Conservation (phyloP, 2,888 invertebrate genomes). For the Xanthia togata region DNA sequence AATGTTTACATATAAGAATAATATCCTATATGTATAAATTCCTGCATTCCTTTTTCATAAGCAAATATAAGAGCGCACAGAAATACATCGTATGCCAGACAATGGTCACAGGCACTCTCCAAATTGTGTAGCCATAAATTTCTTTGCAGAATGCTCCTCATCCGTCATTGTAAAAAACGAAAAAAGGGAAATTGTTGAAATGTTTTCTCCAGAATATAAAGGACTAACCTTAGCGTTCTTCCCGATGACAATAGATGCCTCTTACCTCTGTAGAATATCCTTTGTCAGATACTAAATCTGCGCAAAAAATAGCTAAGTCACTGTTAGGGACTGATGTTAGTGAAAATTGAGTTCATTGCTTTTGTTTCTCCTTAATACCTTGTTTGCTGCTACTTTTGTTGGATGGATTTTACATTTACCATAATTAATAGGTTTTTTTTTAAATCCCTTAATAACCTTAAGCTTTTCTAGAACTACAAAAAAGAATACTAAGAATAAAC, state of each 20-base stretch:
- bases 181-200: conserved; percentile 68
- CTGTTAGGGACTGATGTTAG: conserved; percentile 17
- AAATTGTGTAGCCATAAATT: conserved; percentile 70
- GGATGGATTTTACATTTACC: not conserved
- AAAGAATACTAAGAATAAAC: not conserved
- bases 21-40: not conserved
- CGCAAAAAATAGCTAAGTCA: conserved; percentile 47
- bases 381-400: not conserved
- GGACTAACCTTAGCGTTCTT: conserved; percentile 67
- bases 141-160: conserved; percentile 63
- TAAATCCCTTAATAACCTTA: not conserved
- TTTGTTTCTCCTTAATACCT: not conserved
- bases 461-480: not conserved
- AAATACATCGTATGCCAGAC: conserved; percentile 47
- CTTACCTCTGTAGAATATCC: conserved; percentile 62
- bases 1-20: no score
- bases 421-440: no score
- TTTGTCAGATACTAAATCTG: conserved; percentile 66
- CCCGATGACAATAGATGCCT: conserved; percentile 70
- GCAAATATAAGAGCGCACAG: conserved; percentile 15
- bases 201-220: conserved; percentile 71
- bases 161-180: conserved; percentile 64
- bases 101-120: conserved; percentile 62
- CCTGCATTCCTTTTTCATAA: not conserved
- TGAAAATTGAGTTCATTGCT: conserved; percentile 21